Evolutionary conservation across 2,113 vertebrate species (phyloP).

Genomic region (Bombycilla garrulus): DNA sequence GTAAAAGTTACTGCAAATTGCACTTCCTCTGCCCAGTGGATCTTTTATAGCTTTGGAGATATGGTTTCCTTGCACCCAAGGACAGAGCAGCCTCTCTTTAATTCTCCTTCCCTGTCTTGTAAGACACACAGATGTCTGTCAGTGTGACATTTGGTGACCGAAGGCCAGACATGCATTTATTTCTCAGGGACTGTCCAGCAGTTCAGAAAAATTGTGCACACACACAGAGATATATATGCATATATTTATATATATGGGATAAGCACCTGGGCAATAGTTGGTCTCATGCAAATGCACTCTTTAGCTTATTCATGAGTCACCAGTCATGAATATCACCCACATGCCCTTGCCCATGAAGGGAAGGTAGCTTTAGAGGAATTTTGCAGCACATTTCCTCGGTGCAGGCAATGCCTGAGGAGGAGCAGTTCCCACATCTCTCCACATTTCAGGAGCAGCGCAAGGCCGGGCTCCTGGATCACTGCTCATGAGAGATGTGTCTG

Average conservation of each 20-base stretch:
- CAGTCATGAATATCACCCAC: background rate
- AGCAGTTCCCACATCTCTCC: background rate
- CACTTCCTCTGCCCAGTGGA: background rate
- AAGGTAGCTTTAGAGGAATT: background rate
- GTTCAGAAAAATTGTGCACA: background rate
- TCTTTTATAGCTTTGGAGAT: background rate
- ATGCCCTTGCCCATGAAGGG: background rate
- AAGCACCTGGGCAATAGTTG: background rate
- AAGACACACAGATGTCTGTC: background rate
- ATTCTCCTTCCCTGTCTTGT: background rate
- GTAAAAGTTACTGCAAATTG: background rate
- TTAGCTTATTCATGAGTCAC: background rate
- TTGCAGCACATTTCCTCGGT: background rate
- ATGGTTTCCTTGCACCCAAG: background rate
- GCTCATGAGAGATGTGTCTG: background rate
- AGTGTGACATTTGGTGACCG: background rate
- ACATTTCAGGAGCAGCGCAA: background rate
- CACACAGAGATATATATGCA: accelerated
- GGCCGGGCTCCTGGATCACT: accelerated
- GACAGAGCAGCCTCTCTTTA: background rate
- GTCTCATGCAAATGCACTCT: background rate
- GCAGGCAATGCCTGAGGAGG: background rate
- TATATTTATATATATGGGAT: background rate
- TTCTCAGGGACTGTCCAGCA: background rate
- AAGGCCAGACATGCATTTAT: background rate